Percentiles rank a stretch among this genome's conserved stretches.
phyloP scores from a whole-genome alignment of 2,888 invertebrate species.

The Yponomeuta plumbellus region DNA sequence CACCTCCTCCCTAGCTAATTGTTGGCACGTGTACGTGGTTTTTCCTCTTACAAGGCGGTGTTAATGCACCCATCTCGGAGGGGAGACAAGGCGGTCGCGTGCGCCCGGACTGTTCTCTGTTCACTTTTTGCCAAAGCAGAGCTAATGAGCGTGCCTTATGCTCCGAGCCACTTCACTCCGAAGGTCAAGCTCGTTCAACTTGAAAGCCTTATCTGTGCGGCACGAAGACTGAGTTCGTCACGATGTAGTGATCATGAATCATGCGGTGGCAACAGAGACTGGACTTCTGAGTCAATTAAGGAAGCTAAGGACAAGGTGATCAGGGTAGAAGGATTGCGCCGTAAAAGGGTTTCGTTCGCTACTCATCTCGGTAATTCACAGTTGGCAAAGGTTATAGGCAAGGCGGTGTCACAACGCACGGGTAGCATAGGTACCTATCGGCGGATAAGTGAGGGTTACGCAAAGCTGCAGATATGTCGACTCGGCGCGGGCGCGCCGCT shows the following conservation, averaged over 20 bases:
- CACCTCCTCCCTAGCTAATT: constrained; percentile 58
- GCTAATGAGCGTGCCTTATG: constrained; percentile 51
- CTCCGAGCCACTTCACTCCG: constrained; percentile 36
- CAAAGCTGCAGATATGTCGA: constrained; percentile 75
- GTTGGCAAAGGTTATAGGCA: constrained; percentile 48
- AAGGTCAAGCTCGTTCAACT: constrained; percentile 61
- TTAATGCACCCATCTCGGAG: constrained; percentile 51
- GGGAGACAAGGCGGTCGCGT: constrained; percentile 44
- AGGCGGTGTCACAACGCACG: constrained; percentile 65
- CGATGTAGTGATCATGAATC: constrained; percentile 54
- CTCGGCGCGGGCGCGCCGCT: constrained; percentile 55
- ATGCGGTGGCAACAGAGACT: constrained; percentile 35
- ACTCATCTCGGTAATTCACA: constrained; percentile 10
- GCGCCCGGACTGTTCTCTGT: constrained; percentile 38
- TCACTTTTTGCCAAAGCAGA: constrained; percentile 46
- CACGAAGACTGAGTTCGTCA: constrained; percentile 55
- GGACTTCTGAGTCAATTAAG: constrained; percentile 16
- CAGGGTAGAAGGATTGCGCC: constrained; percentile 15
- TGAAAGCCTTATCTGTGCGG: constrained; percentile 32
- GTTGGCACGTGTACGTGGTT: constrained; percentile 62
- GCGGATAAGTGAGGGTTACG: constrained; percentile 75
- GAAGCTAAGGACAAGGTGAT: constrained; percentile 22
- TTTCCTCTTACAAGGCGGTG: constrained; percentile 44
- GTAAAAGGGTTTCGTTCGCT: constrained; percentile 6
- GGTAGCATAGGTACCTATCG: constrained; percentile 48